Conservation (phyloP, 2,113 vertebrate species). For the Chionis minor region DNA sequence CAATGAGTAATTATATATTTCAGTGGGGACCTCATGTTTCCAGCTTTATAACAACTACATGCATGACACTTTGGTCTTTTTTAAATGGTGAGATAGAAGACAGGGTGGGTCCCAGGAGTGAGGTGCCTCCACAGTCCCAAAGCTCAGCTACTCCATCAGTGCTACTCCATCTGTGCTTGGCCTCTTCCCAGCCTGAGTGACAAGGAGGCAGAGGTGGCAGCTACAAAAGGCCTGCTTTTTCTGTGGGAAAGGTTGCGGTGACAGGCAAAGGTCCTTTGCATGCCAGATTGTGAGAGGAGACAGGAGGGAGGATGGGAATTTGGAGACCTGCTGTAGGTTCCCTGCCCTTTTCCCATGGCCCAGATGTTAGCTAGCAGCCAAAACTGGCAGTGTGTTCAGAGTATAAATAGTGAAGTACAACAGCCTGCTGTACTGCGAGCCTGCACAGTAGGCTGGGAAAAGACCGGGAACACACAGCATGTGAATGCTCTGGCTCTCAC, state of each 20-base stretch:
- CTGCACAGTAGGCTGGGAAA: background rate
- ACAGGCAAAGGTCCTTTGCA: background rate
- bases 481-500: background rate
- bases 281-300: background rate
- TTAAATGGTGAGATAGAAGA: background rate
- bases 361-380: slow-evolving; percentile 10
- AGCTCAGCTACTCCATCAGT: background rate
- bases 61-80: background rate
- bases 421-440: background rate
- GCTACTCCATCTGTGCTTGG: background rate
- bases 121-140: background rate
- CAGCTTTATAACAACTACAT: background rate
- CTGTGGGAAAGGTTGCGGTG: background rate
- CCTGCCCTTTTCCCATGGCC: slow-evolving; percentile 37
- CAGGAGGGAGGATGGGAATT: background rate
- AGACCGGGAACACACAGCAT: background rate
- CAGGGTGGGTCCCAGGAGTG: background rate
- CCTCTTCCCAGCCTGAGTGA: background rate
- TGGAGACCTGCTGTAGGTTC: background rate
- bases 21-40: background rate
- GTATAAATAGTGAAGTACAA: background rate
- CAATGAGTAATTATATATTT: background rate
- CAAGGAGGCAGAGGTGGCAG: background rate
- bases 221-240: background rate
- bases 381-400: background rate